Conservation (phyloP, 2,113 vertebrate species). For the Poecilia latipinna region DNA sequence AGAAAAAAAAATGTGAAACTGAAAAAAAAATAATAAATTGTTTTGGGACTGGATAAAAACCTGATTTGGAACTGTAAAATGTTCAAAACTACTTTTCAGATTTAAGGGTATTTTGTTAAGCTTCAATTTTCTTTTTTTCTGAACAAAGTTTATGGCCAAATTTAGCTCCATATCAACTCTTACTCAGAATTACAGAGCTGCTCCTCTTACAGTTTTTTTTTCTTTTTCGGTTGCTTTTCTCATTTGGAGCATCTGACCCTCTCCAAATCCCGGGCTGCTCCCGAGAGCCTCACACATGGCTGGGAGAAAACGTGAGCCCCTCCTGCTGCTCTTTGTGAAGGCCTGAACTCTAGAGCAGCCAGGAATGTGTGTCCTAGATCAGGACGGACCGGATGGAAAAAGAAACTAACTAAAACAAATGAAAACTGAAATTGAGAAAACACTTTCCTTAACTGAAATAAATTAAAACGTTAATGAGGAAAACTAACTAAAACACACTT, state of each 20-base stretch:
- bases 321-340: constrained; percentile 44
- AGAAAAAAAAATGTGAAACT: too few relatives aligned
- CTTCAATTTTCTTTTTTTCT: too few relatives aligned
- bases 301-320: constrained; percentile 68
- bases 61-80: too few relatives aligned
- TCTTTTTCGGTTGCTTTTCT: neutral
- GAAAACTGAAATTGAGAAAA: too few relatives aligned
- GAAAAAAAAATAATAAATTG: too few relatives aligned
- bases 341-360: constrained; percentile 2
- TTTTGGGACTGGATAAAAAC: too few relatives aligned
- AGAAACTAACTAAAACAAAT: neutral
- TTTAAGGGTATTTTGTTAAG: too few relatives aligned
- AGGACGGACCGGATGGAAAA: constrained; percentile 4
- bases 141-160: too few relatives aligned
- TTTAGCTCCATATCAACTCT: neutral
- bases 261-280: neutral
- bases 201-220: neutral
- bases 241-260: neutral
- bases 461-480: too few relatives aligned
- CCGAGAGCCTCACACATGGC: constrained; percentile 42
- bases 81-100: too few relatives aligned
- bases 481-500: too few relatives aligned
- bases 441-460: too few relatives aligned
- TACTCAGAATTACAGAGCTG: neutral
- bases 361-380: constrained; percentile 51